Conservation (phyloP, 2,113 vertebrate genomes). For the Oostethus manadensis region DNA sequence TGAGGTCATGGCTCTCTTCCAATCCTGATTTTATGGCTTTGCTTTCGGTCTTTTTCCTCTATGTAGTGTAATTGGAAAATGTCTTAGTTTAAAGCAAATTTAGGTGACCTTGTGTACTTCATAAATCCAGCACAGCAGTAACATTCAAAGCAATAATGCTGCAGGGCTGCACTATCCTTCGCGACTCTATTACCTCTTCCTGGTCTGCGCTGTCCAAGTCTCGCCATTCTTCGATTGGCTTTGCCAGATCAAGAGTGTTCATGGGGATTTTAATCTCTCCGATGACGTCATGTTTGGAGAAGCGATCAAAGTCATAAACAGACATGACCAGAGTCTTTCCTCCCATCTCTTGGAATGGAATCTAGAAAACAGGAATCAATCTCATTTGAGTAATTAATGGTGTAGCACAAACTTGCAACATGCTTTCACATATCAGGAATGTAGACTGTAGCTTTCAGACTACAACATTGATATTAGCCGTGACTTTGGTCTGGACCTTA, state of each 20-base stretch:
- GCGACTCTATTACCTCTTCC: slow-evolving; percentile 81
- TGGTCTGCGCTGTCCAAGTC: slow-evolving; percentile 94
- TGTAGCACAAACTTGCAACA: not conserved
- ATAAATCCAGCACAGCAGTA: not conserved
- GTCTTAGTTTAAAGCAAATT: not conserved
- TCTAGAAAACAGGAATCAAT: slow-evolving; percentile 65
- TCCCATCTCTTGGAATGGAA: slow-evolving; percentile 93
- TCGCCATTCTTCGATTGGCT: slow-evolving; percentile 93
- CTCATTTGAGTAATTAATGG: not conserved
- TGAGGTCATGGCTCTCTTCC: no score
- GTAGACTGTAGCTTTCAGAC: not conserved
- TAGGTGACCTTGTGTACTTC: not conserved
- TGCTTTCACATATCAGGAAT: not conserved
- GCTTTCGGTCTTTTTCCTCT: no score
- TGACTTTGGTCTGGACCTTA: slow-evolving; percentile 21
- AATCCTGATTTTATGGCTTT: no score
- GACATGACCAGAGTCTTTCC: slow-evolving; percentile 94
- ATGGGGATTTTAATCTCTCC: slow-evolving; percentile 92
- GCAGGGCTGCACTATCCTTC: not conserved
- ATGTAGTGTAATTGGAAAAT: not conserved
- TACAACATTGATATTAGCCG: not conserved
- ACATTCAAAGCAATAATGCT: not conserved
- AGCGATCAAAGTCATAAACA: slow-evolving; percentile 97
- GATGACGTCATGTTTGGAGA: slow-evolving; percentile 96
- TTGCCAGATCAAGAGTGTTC: slow-evolving; percentile 93